Base-by-base conservation (phyloP, 2,797 vertebrate genomes). In the Diceros bicornis region DNA sequence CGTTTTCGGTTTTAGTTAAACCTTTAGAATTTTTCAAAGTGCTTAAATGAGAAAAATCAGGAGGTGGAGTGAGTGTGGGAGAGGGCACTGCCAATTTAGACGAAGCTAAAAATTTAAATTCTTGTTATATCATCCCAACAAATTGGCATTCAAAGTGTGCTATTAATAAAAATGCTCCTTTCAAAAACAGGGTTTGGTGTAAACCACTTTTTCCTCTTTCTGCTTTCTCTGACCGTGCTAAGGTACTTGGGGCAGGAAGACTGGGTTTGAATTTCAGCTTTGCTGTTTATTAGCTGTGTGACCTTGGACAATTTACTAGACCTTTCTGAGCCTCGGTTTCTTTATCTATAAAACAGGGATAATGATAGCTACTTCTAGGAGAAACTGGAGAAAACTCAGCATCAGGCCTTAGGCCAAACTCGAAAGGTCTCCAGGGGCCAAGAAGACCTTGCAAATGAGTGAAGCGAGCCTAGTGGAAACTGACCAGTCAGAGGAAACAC, bases 1-100 rank as follows among this genome's bases (percentile, higher is more conserved):
- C 52, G 47, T 78, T 97, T 97, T 95, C 3, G 2, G 50, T 89
- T 85, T 97, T 37, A 86, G 89, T 94, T 68, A 97, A 95, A 89
- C 34, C 69, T 95, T 93, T n/a, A 92, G 97, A 74, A 75, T 68
- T 97, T 95, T 94, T 82, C 82, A 47, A 86, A 94, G 66, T 25
- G 89, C 89, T 97, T 89, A 91, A 79, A 84, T 9, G 91, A 89
- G 86, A 55, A 79, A 69, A 87, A 75, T 62, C n/a, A 92, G 74
- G 91, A 95, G 92, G 95, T 69, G 7, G 86, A 16, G 44, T 32
- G 83, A 81, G 89, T 87, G 86, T 94, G 96, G 93, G 93, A 86
- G 77, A 41, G 55, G 64, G 52, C 27, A 27, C 44, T 50, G 78
- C 78, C 17, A n/a, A 61, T 21, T 87, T 47, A 25, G 93, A 74